Evolutionary conservation across 2,113 vertebrate species (phyloP).

Genomic region (Butastur rufipennis): DNA sequence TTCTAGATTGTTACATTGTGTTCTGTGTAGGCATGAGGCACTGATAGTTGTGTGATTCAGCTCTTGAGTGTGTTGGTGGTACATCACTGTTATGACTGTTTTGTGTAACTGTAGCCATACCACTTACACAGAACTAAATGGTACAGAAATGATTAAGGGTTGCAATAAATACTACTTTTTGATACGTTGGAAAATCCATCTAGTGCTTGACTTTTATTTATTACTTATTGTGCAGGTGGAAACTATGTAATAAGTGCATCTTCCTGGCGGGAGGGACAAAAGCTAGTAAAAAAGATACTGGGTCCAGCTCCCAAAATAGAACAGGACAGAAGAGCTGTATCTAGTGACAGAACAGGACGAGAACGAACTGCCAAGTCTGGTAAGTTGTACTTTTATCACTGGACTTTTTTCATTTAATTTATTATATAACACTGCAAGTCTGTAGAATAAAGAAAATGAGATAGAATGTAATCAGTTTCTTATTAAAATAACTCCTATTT

Average conservation of each 20-base stretch:
- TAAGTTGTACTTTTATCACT: constrained; percentile 29
- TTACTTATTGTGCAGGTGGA: constrained; percentile 45
- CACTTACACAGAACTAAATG: background rate
- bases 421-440: background rate
- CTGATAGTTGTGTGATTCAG: background rate
- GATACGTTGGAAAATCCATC: background rate
- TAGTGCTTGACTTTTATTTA: background rate
- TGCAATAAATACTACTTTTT: background rate
- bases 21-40: background rate
- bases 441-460: background rate
- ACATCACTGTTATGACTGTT: background rate
- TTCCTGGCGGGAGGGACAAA: constrained; percentile 93
- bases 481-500: background rate
- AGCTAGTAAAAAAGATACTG: constrained; percentile 88
- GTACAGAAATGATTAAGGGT: background rate
- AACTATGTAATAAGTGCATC: constrained; percentile 81
- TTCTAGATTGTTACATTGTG: background rate
- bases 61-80: background rate
- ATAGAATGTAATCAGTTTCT: background rate
- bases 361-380: constrained; percentile 66
- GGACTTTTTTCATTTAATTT: background rate
- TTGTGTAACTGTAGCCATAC: background rate
- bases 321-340: constrained; percentile 66
- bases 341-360: constrained; percentile 69
- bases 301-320: constrained; percentile 80